Evolutionary conservation across 1,140 invertebrate genomes (phyloP).

Genomic region (Pseudomyrmex dendroicus): DNA sequence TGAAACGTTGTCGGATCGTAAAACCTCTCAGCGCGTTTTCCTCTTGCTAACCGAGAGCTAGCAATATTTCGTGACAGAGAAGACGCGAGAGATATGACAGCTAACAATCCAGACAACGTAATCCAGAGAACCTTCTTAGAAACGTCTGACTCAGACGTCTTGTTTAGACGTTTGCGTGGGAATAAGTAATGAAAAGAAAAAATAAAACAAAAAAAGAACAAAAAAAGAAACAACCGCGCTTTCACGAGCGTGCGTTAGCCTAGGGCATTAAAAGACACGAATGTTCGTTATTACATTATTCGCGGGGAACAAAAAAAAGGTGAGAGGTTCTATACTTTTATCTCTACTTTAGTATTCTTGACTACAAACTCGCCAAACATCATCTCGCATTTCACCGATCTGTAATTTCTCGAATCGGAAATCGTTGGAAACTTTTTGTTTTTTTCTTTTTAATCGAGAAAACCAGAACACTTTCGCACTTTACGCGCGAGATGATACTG

Average conservation of each 20-base stretch:
- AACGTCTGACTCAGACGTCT: background rate
- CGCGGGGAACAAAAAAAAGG: background rate
- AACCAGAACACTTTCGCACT: too few relatives aligned
- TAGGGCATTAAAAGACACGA: slow-evolving; percentile 48
- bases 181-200: slow-evolving; percentile 8
- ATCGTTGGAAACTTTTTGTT: background rate
- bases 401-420: background rate
- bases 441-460: background rate
- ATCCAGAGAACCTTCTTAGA: too few relatives aligned
- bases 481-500: slow-evolving; percentile 6
- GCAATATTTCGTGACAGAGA: slow-evolving; percentile 19
- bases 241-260: slow-evolving; percentile 1
- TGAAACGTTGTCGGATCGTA: too few relatives aligned
- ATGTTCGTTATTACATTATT: slow-evolving; percentile 52
- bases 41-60: slow-evolving; percentile 36
- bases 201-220: background rate
- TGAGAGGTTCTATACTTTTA: slow-evolving; percentile 42
- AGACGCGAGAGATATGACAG: slow-evolving; percentile 4
- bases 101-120: background rate
- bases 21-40: background rate
- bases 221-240: background rate
- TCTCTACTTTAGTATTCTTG: background rate
- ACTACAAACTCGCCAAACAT: slow-evolving; percentile 11
- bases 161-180: background rate
- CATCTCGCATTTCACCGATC: background rate